Percentiles rank a stretch among this genome's conserved stretches.
phyloP scores from a whole-genome alignment of 2,797 vertebrate species.

The Galaxias olidus region DNA sequence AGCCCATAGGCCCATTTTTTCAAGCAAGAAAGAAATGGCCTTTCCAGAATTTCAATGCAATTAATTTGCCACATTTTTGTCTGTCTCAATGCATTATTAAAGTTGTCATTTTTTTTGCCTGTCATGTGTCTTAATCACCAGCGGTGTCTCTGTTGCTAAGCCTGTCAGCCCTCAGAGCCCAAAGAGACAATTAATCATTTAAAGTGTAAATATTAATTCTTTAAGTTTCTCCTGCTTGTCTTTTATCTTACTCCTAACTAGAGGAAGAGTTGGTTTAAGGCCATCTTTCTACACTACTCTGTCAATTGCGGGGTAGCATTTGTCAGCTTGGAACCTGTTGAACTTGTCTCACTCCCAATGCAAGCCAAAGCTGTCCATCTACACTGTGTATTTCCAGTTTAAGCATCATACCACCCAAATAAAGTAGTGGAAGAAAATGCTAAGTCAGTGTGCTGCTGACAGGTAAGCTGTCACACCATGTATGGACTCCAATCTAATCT shows the following conservation, averaged over 20 bases:
- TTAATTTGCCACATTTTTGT: too few species aligned
- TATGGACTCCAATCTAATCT: too few species aligned
- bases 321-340: conserved; percentile 45
- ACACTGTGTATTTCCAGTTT: neutral
- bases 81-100: neutral
- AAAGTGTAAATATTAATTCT: neutral
- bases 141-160: conserved; percentile 28
- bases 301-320: too few species aligned
- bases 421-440: too few species aligned
- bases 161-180: neutral
- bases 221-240: neutral
- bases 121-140: conserved; percentile 28
- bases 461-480: too few species aligned
- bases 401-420: neutral
- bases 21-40: too few species aligned
- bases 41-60: too few species aligned
- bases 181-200: neutral
- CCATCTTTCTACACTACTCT: too few species aligned
- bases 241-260: conserved; percentile 22
- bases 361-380: neutral
- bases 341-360: conserved; percentile 28
- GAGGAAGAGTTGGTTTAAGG: conserved; percentile 5
- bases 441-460: too few species aligned
- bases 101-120: neutral
- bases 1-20: too few species aligned